Percentiles rank a stretch among this genome's conserved stretches.
phyloP scores from a whole-genome alignment of 2,797 vertebrate genomes.

The Paedocypris micromegethes region DNA sequence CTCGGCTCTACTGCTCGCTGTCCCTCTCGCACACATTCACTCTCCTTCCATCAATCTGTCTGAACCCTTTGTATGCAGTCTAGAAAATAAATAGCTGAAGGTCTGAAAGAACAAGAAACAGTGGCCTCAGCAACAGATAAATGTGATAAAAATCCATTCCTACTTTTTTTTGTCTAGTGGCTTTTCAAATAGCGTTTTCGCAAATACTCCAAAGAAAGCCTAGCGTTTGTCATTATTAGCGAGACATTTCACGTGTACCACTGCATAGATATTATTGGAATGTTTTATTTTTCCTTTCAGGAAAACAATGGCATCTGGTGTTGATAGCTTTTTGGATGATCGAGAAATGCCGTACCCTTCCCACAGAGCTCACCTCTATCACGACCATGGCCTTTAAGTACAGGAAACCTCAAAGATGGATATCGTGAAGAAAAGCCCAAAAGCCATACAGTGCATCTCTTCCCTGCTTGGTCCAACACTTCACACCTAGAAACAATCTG shows the following conservation, averaged over 20 bases:
- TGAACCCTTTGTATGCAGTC: slow-evolving; percentile 1
- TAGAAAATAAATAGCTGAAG: slow-evolving; percentile 22
- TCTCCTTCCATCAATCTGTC: slow-evolving; percentile 32
- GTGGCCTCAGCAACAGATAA: slow-evolving; percentile 14
- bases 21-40: slow-evolving; percentile 8
- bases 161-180: neutral
- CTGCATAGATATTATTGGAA: too few species aligned
- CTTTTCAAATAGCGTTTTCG: too few species aligned
- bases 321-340: neutral
- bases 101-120: slow-evolving; percentile 1
- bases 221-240: too few species aligned
- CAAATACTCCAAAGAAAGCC: too few species aligned
- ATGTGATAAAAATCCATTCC: slow-evolving; percentile 5
- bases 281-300: too few species aligned
- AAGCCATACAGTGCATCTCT: neutral
- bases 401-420: neutral
- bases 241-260: too few species aligned
- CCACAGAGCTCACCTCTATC: neutral
- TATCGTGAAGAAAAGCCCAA: slow-evolving; percentile 7
- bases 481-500: neutral
- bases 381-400: slow-evolving; percentile 9
- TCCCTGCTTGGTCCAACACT: neutral
- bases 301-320: too few species aligned
- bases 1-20: slow-evolving; percentile 11
- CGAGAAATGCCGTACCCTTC: slow-evolving; percentile 3